Conservation (phyloP, 2,113 vertebrate genomes). For the Psephotus haematonotus region DNA sequence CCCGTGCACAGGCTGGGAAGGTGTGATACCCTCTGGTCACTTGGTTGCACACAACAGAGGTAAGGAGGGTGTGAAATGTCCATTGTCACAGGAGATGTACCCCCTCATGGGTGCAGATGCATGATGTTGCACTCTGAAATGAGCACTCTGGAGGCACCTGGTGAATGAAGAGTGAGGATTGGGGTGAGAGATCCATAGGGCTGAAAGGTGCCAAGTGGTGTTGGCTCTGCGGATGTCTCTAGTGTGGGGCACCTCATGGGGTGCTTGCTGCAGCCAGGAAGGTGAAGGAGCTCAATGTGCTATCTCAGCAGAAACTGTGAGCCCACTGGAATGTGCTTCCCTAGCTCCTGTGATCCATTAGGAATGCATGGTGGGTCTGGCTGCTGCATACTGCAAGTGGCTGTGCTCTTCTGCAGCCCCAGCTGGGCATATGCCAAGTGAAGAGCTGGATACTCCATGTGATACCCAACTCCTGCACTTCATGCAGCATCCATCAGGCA, state of each 20-base stretch:
- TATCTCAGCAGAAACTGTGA: not conserved
- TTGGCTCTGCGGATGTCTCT: not conserved
- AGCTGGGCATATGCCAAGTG: fast-evolving
- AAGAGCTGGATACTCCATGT: not conserved
- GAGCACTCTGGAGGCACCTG: not conserved
- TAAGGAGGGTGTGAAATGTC: not conserved
- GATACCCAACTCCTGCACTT: fast-evolving
- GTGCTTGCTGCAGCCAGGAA: no score
- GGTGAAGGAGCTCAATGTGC: not conserved
- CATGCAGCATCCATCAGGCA: not conserved
- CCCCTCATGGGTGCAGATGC: fast-evolving
- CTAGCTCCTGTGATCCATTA: not conserved
- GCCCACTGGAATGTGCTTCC: fast-evolving
- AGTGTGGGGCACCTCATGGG: not conserved
- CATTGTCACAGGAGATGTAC: fast-evolving
- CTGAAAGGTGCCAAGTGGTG: no score
- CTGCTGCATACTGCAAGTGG: fast-evolving
- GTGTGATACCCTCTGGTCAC: not conserved
- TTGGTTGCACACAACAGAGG: fast-evolving
- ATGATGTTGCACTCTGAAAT: not conserved
- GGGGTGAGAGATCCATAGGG: not conserved
- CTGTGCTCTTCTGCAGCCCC: not conserved
- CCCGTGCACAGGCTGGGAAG: not conserved
- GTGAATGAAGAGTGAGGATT: not conserved
- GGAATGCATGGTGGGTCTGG: not conserved